Conservation (phyloP, 2,797 vertebrate species). For the Lemur catta region DNA sequence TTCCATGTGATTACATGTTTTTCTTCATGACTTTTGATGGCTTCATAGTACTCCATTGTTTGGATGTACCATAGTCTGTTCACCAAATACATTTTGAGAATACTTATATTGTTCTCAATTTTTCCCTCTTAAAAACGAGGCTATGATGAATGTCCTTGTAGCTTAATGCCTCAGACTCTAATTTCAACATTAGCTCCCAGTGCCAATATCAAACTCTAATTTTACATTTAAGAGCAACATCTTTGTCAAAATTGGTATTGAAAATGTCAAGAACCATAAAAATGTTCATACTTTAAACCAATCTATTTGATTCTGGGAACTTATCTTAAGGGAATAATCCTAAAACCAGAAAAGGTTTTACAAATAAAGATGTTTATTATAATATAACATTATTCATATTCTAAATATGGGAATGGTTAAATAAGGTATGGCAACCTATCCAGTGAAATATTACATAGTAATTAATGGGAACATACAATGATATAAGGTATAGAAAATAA, state of each 20-base stretch:
- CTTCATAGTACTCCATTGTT: background rate
- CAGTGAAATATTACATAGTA: background rate
- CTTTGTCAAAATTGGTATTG: background rate
- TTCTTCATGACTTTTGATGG: background rate
- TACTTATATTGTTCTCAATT: background rate
- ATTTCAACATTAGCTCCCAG: background rate
- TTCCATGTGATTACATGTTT: background rate
- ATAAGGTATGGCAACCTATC: background rate
- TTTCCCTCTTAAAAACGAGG: background rate
- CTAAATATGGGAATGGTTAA: background rate
- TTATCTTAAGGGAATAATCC: background rate
- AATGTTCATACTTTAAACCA: background rate
- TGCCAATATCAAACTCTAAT: background rate
- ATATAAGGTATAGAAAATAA: background rate
- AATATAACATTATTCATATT: background rate
- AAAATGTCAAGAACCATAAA: background rate
- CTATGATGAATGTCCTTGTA: background rate
- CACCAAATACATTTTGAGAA: background rate
- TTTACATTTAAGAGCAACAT: background rate
- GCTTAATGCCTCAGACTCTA: background rate
- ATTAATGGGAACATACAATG: background rate
- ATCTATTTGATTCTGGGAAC: background rate
- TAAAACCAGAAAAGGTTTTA: background rate
- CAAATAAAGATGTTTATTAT: background rate
- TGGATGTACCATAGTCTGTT: background rate